A percentile compares a stretch with the other conserved stretches of the same genome.
phyloP scores from a whole-genome alignment of 2,113 vertebrate species.

The Equus przewalskii region DNA sequence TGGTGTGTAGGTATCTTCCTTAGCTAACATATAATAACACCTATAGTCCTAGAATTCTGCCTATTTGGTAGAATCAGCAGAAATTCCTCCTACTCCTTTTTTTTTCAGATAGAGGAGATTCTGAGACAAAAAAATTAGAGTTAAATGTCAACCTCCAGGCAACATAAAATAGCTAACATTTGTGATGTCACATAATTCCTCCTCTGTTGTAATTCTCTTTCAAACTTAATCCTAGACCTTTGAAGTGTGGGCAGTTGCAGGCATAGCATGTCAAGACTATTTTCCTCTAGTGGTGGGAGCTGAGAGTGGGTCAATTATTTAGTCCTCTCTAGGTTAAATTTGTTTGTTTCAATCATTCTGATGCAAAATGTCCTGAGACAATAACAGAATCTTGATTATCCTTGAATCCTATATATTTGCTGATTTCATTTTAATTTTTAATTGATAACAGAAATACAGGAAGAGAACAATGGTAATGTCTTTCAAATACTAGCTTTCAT shows the following conservation, averaged over 20 bases:
- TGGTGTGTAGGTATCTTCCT: not conserved
- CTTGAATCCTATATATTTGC: not conserved
- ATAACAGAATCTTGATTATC: not conserved
- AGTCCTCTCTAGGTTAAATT: not conserved
- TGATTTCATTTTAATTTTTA: conserved; percentile 28
- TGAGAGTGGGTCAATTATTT: not conserved
- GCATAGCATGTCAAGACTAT: not conserved
- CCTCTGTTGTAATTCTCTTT: conserved; percentile 38
- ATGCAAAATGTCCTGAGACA: not conserved
- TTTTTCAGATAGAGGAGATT: not conserved
- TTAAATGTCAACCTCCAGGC: not conserved
- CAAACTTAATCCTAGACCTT: not conserved
- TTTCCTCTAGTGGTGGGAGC: not conserved
- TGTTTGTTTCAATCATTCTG: not conserved
- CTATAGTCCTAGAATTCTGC: not conserved
- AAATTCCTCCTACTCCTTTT: not conserved
- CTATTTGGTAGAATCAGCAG: not conserved
- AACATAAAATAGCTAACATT: conserved; percentile 27
- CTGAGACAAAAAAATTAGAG: not conserved
- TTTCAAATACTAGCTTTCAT: not conserved
- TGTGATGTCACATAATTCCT: not conserved
- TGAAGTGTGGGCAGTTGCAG: not conserved
- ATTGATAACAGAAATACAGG: not conserved
- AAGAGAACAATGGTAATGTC: not conserved
- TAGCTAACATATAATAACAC: not conserved